Evolutionary conservation across 1,140 invertebrate genomes (phyloP), one percentile per base, ranked within the genome.

Genomic region (Phortica variegata): DNA sequence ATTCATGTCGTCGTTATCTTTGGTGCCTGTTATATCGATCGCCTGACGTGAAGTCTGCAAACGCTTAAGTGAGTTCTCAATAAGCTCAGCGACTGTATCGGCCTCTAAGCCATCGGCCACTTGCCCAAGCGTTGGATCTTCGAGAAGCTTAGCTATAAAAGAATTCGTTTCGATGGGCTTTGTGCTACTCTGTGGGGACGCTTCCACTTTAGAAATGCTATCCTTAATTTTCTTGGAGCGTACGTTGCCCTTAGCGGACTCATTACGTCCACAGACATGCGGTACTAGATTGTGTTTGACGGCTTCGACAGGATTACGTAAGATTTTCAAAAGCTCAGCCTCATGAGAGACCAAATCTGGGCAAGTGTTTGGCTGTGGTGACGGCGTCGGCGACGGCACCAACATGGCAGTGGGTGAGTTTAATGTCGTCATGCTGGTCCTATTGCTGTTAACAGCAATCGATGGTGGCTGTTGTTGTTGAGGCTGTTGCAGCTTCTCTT

Each of bases 291-390:
- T 86, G 45, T 83, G 77, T 61, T 81, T 80, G 2, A 86, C 85
- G 12, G 85, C 85, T 79, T 87, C 83, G 8, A 87, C 85, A 2
- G 85, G 86, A 74, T 88, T 83, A 42, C 77, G 78, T 21, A 86
- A 65, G 23, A 85, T 78, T 52, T 81, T 79, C 34, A 79, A 76
- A 12, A 84, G 72, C 52, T 83, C 68, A 32, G 77, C 75, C 10
- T 75, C 66, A 29, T 75, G 72, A 13, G 68, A 55, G 5, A 75
- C 60, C 40, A 71, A 19, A 1, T 53, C 44, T 10, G n/a, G n/a
- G n/a, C n/a, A n/a, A n/a, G n/a, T n/a, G n/a, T n/a, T n/a, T 15
- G 37, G 41, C n/a, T n/a, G n/a, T n/a, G n/a, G n/a, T 12, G 42
- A 10, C n/a, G n/a, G n/a, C n/a, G n/a, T n/a, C n/a, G n/a, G n/a